These are phyloP conservation scores for Drosophila navojoa DNA, from an alignment of 1,140 invertebrate species.

Conservation along the genomic window DNA sequence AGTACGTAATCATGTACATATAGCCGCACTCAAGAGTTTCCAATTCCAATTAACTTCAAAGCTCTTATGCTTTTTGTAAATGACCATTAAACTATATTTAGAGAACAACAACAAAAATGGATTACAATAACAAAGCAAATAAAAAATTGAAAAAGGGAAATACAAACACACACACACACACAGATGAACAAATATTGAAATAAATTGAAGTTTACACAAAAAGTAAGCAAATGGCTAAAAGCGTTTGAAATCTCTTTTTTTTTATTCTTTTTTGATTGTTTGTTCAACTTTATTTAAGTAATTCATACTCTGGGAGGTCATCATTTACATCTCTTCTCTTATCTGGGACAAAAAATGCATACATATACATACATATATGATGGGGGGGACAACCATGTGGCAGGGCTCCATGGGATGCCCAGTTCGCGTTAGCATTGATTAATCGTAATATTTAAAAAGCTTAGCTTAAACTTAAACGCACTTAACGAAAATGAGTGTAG, in stretches of 20 bases:
- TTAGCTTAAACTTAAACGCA: conserved; percentile 68
- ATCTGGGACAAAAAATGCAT: conserved; percentile 6
- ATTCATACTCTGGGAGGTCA: conserved; percentile 27
- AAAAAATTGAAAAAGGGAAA: no score
- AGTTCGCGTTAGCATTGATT: neutral
- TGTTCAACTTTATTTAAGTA: conserved; percentile 43
- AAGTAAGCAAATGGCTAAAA: conserved; percentile 22
- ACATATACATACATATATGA: conserved; percentile 29
- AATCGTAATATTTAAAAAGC: conserved; percentile 55
- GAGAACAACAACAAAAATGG: neutral
- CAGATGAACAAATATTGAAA: conserved; percentile 18
- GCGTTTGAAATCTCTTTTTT: neutral
- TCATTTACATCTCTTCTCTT: neutral
- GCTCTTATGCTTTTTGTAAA: conserved; percentile 46
- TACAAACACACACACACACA: neutral
- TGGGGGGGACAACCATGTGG: conserved; percentile 8
- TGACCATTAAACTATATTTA: conserved; percentile 10
- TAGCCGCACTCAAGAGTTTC: conserved; percentile 15
- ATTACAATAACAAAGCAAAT: no score
- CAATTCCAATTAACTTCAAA: conserved; percentile 18
- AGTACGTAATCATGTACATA: conserved; percentile 25
- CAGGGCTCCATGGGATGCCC: conserved; percentile 10
- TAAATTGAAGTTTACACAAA: conserved; percentile 41
- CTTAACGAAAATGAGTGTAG: conserved; percentile 18
- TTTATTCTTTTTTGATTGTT: conserved; percentile 4